Conservation (phyloP, 2,113 vertebrate species). For the Ailuropoda melanoleuca region DNA sequence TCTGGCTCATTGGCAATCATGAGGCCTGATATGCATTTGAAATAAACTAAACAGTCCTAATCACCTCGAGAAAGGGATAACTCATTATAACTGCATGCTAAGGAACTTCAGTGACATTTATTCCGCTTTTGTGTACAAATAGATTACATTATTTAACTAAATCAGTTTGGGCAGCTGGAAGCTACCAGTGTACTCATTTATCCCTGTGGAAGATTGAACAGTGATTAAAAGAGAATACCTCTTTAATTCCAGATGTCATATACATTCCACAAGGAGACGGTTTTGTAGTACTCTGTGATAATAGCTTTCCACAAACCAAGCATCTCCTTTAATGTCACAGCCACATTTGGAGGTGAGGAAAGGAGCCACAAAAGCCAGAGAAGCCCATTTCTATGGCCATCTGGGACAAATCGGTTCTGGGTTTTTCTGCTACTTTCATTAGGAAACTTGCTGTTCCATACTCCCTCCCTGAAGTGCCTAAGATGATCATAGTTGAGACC, state of each 20-base stretch:
- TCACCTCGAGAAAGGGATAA: conserved; percentile 75
- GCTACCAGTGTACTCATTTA: conserved; percentile 66
- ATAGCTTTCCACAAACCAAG: rapidly evolving
- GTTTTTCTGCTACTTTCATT: conserved; percentile 24
- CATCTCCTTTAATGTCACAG: neutral
- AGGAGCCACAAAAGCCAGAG: neutral
- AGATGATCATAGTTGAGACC: conserved; percentile 64
- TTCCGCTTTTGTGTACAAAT: conserved; percentile 80
- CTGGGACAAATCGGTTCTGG: conserved; percentile 69
- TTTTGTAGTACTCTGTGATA: neutral
- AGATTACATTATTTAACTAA: conserved; percentile 81
- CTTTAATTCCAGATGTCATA: conserved; percentile 78
- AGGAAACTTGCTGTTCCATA: conserved; percentile 50
- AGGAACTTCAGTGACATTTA: conserved; percentile 75
- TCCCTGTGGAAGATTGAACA: conserved; percentile 74
- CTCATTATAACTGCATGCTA: conserved; percentile 78
- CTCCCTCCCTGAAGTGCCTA: conserved; percentile 35
- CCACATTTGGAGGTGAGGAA: neutral
- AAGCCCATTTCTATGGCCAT: conserved; percentile 54
- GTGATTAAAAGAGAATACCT: conserved; percentile 81
- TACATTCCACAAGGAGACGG: conserved; percentile 47
- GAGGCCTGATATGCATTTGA: conserved; percentile 34
- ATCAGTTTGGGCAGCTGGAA: conserved; percentile 82
- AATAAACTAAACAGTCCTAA: conserved; percentile 70
- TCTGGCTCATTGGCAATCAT: conserved; percentile 68